A percentile compares a stretch with the other conserved stretches of the same genome.
Conservation (phyloP, 1,140 invertebrate species). For the Psilanteris sp. region DNA sequence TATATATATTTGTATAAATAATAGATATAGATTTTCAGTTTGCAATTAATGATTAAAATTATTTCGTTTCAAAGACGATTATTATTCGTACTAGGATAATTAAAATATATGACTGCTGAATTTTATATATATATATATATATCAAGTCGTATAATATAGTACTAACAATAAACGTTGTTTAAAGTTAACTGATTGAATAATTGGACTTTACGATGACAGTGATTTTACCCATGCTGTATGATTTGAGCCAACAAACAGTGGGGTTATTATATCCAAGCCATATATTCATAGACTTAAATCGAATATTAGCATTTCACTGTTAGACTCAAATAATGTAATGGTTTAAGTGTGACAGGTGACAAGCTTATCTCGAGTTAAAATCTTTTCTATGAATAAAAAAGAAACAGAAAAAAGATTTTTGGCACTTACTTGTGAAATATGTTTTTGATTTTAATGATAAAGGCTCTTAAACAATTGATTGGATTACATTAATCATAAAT, state of each 20-base stretch:
- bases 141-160: no score
- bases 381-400: conserved; percentile 37
- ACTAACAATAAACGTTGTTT: conserved; percentile 7
- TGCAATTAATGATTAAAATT: no score
- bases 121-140: no score
- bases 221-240: conserved; percentile 1
- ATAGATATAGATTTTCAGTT: no score
- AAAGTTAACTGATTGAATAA: conserved; percentile 11
- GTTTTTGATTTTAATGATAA: no score
- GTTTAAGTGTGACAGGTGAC: conserved; percentile 56
- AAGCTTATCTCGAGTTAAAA: conserved; percentile 42
- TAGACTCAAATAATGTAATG: conserved; percentile 50
- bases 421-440: conserved; percentile 42
- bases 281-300: conserved; percentile 35
- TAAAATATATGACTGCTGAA: no score
- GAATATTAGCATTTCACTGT: conserved; percentile 54
- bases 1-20: no score
- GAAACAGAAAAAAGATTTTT: conserved; percentile 49
- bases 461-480: no score
- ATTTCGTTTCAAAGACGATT: no score
- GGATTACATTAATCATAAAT: no score
- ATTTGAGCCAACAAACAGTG: conserved; percentile 15
- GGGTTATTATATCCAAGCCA: conserved; percentile 17
- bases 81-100: no score
- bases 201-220: conserved; percentile 32